Conservation (phyloP, 2,888 invertebrate genomes). For the Cephalotes varians region DNA sequence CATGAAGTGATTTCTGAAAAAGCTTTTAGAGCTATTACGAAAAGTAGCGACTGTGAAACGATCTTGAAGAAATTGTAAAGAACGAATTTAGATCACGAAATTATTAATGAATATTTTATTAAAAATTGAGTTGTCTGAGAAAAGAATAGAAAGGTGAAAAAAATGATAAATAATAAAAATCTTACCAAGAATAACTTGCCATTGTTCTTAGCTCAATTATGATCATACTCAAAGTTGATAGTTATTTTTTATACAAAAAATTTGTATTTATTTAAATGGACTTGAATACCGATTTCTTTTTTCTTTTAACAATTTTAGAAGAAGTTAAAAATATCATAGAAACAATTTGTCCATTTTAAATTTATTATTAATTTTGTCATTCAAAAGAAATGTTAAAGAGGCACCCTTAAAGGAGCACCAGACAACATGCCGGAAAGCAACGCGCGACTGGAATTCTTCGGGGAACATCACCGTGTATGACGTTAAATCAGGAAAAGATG, state of each 20-base stretch:
- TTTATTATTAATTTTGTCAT: not conserved
- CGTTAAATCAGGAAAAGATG: constrained; percentile 1
- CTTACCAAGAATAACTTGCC: constrained; percentile 19
- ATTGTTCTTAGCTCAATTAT: not conserved
- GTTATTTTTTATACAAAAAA: not conserved
- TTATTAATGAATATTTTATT: not conserved
- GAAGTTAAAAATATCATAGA: not conserved
- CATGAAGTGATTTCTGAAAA: not conserved
- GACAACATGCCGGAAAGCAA: not conserved
- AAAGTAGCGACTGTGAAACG: not conserved
- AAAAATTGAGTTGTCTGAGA: not conserved
- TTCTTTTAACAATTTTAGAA: not conserved
- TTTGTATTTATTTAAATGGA: not conserved
- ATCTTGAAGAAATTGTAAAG: not conserved
- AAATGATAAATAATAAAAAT: not conserved
- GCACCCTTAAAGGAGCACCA: not conserved
- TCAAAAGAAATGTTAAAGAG: not conserved
- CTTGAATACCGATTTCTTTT: not conserved
- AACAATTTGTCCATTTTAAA: not conserved
- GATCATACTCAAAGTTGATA: not conserved
- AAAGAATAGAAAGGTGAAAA: not conserved
- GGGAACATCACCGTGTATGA: constrained; percentile 3
- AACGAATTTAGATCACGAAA: not conserved
- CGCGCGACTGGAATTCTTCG: not conserved
- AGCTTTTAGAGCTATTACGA: not conserved